Evolutionary conservation across 2,797 vertebrate genomes (phyloP).

Genomic region (Sebastes iracundus): DNA sequence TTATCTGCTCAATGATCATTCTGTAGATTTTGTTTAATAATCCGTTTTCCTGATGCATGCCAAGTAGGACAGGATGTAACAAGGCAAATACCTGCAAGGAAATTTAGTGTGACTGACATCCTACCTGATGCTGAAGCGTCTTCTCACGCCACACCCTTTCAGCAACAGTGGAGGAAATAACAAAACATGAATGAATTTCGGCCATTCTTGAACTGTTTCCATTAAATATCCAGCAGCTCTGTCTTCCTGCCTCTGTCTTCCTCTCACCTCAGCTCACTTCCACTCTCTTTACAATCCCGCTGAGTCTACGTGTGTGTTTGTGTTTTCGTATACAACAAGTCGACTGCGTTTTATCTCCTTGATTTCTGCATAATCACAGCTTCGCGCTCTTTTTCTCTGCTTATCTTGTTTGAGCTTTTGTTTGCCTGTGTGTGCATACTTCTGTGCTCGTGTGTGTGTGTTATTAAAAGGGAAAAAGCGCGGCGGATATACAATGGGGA

Average conservation of each 20-base stretch:
- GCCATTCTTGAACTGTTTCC: slow-evolving; percentile 41
- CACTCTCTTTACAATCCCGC: slow-evolving; percentile 22
- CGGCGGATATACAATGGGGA: slow-evolving; percentile 55
- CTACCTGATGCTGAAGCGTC: slow-evolving; percentile 4
- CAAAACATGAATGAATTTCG: slow-evolving; percentile 35
- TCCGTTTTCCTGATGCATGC: neutral
- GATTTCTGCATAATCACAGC: slow-evolving; percentile 15
- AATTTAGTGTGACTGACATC: neutral
- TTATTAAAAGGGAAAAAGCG: slow-evolving; percentile 53
- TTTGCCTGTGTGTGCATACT: neutral
- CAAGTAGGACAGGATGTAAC: neutral
- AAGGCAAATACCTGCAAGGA: neutral
- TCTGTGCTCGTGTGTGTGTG: slow-evolving; percentile 9
- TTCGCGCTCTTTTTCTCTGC: slow-evolving; percentile 1
- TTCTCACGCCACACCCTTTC: slow-evolving; percentile 5
- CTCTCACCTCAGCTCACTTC: slow-evolving; percentile 33
- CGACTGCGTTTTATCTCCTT: slow-evolving; percentile 8
- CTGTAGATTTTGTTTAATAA: neutral
- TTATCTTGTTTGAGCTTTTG: slow-evolving; percentile 19
- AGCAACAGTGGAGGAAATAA: slow-evolving; percentile 16
- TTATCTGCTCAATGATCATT: neutral
- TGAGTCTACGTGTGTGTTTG: slow-evolving; percentile 13
- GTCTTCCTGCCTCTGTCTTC: slow-evolving; percentile 53
- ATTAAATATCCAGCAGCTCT: slow-evolving; percentile 43
- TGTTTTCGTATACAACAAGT: slow-evolving; percentile 20